Evolutionary conservation across 2,113 vertebrate species (phyloP), one percentile per base, ranked within the genome.

Genomic region (Phyllostomus hastatus): DNA sequence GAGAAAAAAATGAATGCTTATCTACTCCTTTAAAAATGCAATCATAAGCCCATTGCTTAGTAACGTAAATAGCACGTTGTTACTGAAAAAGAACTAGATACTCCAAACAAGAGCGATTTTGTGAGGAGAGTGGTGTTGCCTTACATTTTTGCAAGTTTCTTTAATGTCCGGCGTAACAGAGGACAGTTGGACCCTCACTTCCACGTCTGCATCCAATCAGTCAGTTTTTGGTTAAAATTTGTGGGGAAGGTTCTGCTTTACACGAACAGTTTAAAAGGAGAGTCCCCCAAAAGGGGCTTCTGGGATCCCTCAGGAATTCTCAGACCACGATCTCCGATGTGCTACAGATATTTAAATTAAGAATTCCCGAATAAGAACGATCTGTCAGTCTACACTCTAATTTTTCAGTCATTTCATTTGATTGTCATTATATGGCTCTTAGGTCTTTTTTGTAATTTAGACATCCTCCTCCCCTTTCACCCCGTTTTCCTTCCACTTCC

Each of bases 261-360:
- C 16, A 7, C 15, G 50, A 12, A 41, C 35, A 38, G 61, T 33
- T 76, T 19, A n/a, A 75, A 88, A 59, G 67, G 14, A 48, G 26
- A 48, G 41, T 2, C 4, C 4, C 1, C 8, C 0, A 0, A 11
- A 64, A 59, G 22, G 22, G n/a, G 15, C 10, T 54, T 26, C 33
- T 19, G 69, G 78, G 78, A n/a, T 10, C 33, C 54, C 33, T 59
- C 61, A 50, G 48, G 69, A 76, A 41, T 83, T 75, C 89, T 33
- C 24, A 26, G 48, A 38, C 38, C 48, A 66, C 24, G 4, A 12
- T n/a, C 70, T 31, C 52, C 24, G 6, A 43, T 43, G 38, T 33
- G 48, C n/a, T 73, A 15, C 9, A 85, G 64, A 11, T 48, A 35
- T 72, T 85, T 57, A 57, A 57, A 57, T 57, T 5, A 57, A 57